A percentile compares a stretch with the other conserved stretches of the same genome.
Conservation (phyloP, 1,140 invertebrate species). For the Lordiphosa collinella region DNA sequence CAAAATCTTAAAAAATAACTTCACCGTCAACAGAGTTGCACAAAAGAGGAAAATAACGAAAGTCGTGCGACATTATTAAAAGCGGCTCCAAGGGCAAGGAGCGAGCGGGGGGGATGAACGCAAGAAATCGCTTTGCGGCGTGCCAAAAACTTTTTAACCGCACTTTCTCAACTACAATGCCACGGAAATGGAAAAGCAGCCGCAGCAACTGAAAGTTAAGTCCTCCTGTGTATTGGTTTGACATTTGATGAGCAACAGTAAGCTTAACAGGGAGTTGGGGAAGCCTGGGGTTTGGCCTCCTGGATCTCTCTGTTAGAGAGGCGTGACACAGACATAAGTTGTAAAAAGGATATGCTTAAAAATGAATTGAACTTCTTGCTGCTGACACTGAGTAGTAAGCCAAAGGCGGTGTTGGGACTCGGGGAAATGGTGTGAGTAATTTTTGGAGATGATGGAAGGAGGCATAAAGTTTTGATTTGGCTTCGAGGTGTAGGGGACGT, state of each 20-base stretch:
- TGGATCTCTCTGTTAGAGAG: not conserved
- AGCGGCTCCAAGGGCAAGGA: conserved; percentile 30
- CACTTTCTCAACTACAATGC: conserved; percentile 67
- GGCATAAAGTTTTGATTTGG: too few species aligned
- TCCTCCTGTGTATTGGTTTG: conserved; percentile 72
- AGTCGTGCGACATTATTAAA: conserved; percentile 58
- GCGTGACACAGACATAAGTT: conserved; percentile 26
- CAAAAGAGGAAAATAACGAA: conserved; percentile 29
- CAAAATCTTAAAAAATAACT: conserved; percentile 70
- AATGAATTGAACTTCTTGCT: conserved; percentile 75
- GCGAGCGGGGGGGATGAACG: conserved; percentile 16
- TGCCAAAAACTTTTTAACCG: conserved; percentile 65
- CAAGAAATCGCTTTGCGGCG: conserved; percentile 69
- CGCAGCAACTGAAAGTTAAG: conserved; percentile 56
- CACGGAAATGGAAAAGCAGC: conserved; percentile 65
- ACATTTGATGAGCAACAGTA: conserved; percentile 73
- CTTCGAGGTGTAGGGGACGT: too few species aligned
- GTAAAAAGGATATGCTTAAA: conserved; percentile 66
- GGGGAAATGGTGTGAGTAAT: not conserved
- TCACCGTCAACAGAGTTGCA: conserved; percentile 35
- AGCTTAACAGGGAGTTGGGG: conserved; percentile 5
- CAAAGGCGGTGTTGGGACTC: not conserved
- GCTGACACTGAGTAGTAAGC: conserved; percentile 21
- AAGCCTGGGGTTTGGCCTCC: not conserved
- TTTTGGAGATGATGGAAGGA: not conserved